A percentile compares a stretch with the other conserved stretches of the same genome.
Evolutionary conservation across 2,797 vertebrate genomes (phyloP).

Genomic region (Dallia pectoralis): DNA sequence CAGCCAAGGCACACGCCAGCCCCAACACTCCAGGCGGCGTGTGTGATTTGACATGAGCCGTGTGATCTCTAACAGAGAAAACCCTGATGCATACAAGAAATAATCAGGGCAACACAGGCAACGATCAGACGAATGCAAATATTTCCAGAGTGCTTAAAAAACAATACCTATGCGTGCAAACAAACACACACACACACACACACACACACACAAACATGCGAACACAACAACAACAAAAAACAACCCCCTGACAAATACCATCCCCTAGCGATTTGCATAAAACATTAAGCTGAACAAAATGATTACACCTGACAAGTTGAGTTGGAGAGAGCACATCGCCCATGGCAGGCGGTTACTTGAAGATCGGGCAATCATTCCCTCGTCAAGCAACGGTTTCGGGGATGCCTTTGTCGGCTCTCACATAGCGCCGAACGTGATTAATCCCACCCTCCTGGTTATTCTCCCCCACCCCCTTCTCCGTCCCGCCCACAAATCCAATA

Average conservation of each 20-base stretch:
- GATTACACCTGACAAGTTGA: slow-evolving; percentile 85
- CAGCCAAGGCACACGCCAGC: too few relatives aligned
- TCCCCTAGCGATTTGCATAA: slow-evolving; percentile 80
- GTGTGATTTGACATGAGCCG: slow-evolving; percentile 66
- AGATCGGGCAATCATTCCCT: slow-evolving; percentile 78
- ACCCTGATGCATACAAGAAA: slow-evolving; percentile 73
- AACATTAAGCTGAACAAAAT: slow-evolving; percentile 85
- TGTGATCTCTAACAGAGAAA: slow-evolving; percentile 72
- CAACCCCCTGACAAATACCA: slow-evolving; percentile 71
- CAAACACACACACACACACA: slow-evolving; percentile 39
- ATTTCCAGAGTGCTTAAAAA: slow-evolving; percentile 72
- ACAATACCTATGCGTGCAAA: slow-evolving; percentile 56
- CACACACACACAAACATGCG: slow-evolving; percentile 53
- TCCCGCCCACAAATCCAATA: slow-evolving; percentile 82
- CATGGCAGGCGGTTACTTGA: slow-evolving; percentile 76
- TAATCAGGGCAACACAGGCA: slow-evolving; percentile 75
- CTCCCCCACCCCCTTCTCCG: slow-evolving; percentile 67
- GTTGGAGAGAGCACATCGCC: slow-evolving; percentile 79
- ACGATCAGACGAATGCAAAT: slow-evolving; percentile 79
- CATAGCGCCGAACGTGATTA: slow-evolving; percentile 74
- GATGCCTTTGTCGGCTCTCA: slow-evolving; percentile 75
- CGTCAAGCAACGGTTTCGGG: slow-evolving; percentile 74
- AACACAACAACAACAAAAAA: slow-evolving; percentile 52
- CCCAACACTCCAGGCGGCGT: slow-evolving; percentile 59
- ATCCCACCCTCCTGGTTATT: slow-evolving; percentile 77